Conservation (phyloP, 2,113 vertebrate genomes). For the Chelonoidis abingdonii region DNA sequence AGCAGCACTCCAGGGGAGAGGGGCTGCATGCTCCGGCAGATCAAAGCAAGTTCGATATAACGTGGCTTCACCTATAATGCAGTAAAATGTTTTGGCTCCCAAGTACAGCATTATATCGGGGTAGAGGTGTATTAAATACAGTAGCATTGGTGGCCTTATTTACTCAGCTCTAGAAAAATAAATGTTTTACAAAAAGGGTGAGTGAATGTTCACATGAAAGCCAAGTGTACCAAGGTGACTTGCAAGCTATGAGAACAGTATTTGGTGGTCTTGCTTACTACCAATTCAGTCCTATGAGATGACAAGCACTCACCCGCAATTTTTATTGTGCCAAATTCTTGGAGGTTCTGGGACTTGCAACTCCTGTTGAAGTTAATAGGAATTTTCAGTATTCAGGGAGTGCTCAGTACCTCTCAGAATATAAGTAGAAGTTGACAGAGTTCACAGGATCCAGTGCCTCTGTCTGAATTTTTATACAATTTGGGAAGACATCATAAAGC, state of each 20-base stretch:
- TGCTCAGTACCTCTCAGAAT: not conserved
- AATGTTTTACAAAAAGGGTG: constrained; percentile 56
- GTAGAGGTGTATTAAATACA: not conserved
- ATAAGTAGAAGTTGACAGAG: constrained; percentile 9
- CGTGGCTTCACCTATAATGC: too few species aligned
- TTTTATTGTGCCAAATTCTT: constrained; percentile 26
- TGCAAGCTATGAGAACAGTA: not conserved
- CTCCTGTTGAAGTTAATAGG: not conserved
- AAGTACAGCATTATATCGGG: too few species aligned
- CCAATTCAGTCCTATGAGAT: constrained; percentile 17
- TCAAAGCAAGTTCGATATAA: too few species aligned
- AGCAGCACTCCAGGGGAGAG: too few species aligned
- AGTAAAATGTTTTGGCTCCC: too few species aligned
- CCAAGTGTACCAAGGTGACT: constrained; percentile 34
- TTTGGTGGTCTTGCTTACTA: constrained; percentile 37
- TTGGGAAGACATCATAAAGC: constrained; percentile 24
- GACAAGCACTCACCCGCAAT: not conserved
- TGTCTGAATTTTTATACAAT: not conserved
- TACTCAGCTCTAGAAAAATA: constrained; percentile 53
- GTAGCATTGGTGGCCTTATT: not conserved
- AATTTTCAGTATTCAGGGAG: not conserved
- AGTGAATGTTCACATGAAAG: constrained; percentile 56
- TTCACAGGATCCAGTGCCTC: not conserved
- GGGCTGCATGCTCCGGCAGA: too few species aligned
- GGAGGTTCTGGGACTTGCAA: constrained; percentile 11